These are phyloP conservation scores for Pseudanteris insignis DNA, from an alignment of 2,888 invertebrate genomes.

Conservation along the genomic window DNA sequence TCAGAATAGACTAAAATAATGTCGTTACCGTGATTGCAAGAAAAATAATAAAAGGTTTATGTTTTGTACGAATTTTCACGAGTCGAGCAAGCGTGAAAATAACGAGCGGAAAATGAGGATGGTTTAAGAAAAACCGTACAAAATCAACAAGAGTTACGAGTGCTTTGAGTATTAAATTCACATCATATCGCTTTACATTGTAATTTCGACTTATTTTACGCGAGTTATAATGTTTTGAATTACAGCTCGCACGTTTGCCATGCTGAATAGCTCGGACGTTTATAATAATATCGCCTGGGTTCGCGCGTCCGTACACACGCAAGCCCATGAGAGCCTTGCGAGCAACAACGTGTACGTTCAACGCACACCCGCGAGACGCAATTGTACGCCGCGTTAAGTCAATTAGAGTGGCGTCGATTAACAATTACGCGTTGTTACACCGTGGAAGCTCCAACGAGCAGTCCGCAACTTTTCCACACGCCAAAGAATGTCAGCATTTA, in stretches of 20 bases:
- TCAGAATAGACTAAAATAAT: too few relatives aligned
- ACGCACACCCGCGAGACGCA: conserved; percentile 10
- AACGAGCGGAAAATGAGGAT: conserved; percentile 19
- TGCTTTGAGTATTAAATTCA: conserved; percentile 34
- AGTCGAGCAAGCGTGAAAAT: conserved; percentile 21
- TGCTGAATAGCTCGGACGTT: conserved; percentile 29
- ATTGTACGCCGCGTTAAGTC: conserved; percentile 40
- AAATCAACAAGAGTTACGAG: conserved; percentile 34
- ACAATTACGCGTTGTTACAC: conserved; percentile 40
- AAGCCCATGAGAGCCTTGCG: neutral
- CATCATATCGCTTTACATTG: conserved; percentile 32
- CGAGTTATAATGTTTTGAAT: conserved; percentile 28
- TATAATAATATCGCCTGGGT: conserved; percentile 21
- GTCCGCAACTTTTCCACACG: conserved; percentile 27
- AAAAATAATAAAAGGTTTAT: too few relatives aligned
- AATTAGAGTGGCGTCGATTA: conserved; percentile 43
- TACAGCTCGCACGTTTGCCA: conserved; percentile 31
- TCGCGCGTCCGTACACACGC: neutral
- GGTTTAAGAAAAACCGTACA: conserved; percentile 24
- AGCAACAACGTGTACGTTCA: conserved; percentile 20
- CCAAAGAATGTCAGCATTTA: conserved; percentile 19
- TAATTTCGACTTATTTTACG: conserved; percentile 28
- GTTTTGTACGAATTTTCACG: too few relatives aligned
- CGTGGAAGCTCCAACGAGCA: conserved; percentile 21
- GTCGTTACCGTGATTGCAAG: too few relatives aligned